Evolutionary conservation across 2,888 invertebrate species (phyloP).

Genomic region (Nomada flava): DNA sequence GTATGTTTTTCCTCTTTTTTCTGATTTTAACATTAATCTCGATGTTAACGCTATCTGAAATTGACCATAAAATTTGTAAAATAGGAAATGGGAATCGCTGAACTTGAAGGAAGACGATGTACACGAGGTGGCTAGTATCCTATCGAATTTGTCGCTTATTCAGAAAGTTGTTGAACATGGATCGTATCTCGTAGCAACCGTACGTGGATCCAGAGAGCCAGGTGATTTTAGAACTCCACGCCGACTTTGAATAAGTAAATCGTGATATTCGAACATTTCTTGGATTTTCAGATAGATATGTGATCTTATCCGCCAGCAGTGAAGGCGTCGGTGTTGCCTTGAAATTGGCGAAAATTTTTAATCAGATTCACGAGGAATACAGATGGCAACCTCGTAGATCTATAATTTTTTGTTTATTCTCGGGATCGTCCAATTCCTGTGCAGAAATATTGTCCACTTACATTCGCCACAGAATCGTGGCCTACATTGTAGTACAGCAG

Average conservation of each 20-base stretch:
- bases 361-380: conserved; percentile 67
- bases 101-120: conserved; percentile 16
- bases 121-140: conserved; percentile 36
- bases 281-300: conserved; percentile 77
- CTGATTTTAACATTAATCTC: neutral
- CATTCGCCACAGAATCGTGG: conserved; percentile 72
- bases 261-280: neutral
- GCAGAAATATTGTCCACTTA: conserved; percentile 67
- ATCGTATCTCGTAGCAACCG: conserved; percentile 65
- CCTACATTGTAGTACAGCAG: conserved; percentile 76
- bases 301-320: conserved; percentile 76
- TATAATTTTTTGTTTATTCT: conserved; percentile 78
- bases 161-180: conserved; percentile 48
- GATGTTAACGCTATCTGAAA: neutral
- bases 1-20: conserved; percentile 38
- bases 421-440: conserved; percentile 73
- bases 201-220: conserved; percentile 68
- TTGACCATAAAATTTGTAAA: neutral
- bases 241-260: neutral
- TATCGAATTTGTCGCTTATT: conserved; percentile 63
- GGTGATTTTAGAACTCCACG: conserved; percentile 60
- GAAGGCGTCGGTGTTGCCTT: conserved; percentile 74
- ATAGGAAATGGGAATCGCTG: conserved; percentile 42
- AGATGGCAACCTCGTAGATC: conserved; percentile 79
- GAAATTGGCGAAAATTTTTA: conserved; percentile 74